phyloP scores from a whole-genome alignment of 1,140 invertebrate genomes.

The Melipona quadrifasciata region DNA sequence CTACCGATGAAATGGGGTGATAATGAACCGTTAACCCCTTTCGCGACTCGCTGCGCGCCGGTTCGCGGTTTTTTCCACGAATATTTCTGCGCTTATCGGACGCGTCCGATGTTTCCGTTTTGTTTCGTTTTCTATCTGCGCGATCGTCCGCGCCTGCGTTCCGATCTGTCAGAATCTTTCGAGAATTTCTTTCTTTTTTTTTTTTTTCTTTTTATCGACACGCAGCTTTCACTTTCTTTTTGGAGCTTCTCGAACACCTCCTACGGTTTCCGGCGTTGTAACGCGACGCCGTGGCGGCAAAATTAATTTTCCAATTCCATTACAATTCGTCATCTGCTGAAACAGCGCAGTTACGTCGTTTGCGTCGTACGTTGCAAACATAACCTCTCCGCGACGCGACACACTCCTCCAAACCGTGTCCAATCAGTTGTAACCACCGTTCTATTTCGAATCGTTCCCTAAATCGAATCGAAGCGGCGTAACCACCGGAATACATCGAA shows the following conservation, averaged over 20 bases:
- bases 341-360: too few relatives aligned
- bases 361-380: too few relatives aligned
- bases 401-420: background rate
- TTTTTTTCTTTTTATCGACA: background rate
- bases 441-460: background rate
- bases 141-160: background rate
- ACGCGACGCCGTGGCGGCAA: background rate
- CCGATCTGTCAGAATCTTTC: background rate
- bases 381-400: background rate
- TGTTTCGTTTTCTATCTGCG: background rate
- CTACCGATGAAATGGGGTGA: slow-evolving; percentile 44
- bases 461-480: background rate
- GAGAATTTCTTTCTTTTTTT: background rate
- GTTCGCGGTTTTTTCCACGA: slow-evolving; percentile 15
- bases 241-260: background rate
- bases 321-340: too few relatives aligned
- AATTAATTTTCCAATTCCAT: too few relatives aligned
- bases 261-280: background rate
- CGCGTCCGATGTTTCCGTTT: background rate
- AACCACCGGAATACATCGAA: background rate
- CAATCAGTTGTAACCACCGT: background rate
- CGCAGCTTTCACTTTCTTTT: slow-evolving; percentile 8
- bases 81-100: background rate
- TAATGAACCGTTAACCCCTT: slow-evolving; percentile 52
- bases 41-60: slow-evolving; percentile 26